Conservation (phyloP, 2,797 vertebrate species). For the Sternotherus odoratus region DNA sequence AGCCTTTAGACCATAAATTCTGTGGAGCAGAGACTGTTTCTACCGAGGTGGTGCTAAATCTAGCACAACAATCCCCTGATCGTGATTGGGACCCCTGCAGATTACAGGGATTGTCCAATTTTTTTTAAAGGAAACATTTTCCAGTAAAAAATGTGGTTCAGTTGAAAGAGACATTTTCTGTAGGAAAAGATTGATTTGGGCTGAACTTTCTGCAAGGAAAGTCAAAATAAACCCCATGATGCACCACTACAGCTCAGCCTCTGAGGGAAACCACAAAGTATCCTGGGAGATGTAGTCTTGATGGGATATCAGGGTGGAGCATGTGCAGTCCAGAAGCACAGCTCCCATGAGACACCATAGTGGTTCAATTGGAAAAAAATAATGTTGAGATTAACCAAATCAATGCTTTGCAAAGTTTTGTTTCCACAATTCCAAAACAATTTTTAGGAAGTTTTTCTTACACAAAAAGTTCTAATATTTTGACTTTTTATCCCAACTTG, state of each 20-base stretch:
- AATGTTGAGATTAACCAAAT: background rate
- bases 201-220: background rate
- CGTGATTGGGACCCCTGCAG: background rate
- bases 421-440: background rate
- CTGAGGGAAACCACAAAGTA: background rate
- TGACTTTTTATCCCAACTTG: background rate
- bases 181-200: background rate
- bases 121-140: background rate
- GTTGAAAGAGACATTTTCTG: background rate
- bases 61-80: background rate
- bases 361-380: background rate
- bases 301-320: background rate
- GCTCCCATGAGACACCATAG: background rate
- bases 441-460: background rate
- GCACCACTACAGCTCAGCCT: background rate
- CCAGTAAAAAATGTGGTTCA: fast-evolving
- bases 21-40: fast-evolving
- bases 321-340: background rate
- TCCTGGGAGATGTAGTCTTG: background rate
- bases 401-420: background rate
- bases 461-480: background rate
- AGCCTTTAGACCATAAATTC: background rate
- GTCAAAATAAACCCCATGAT: background rate
- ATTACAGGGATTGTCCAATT: background rate
- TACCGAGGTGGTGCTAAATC: background rate